Percentiles rank a stretch among this genome's conserved stretches.
phyloP scores from a whole-genome alignment of 2,113 vertebrate genomes.

The Malurus alboscapulatus region DNA sequence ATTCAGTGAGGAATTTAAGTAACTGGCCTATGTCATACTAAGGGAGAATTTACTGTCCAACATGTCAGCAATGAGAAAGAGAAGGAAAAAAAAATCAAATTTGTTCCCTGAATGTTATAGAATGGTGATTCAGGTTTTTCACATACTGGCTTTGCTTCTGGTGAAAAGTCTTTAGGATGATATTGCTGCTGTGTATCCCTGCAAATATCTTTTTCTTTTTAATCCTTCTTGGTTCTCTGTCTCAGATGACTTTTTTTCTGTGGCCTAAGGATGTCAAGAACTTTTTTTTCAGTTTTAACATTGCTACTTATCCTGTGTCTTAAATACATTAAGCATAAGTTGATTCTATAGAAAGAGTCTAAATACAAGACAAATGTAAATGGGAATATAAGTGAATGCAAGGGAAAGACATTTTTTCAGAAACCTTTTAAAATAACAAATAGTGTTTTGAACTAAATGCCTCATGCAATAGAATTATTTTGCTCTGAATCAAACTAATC shows the following conservation, averaged over 20 bases:
- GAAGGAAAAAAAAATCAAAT: rapidly evolving
- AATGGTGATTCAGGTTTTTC: neutral
- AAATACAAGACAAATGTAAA: neutral
- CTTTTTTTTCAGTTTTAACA: neutral
- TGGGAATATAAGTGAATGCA: neutral
- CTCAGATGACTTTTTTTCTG: neutral
- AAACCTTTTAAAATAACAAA: neutral
- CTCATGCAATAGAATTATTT: neutral
- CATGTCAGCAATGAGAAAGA: neutral
- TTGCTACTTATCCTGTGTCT: neutral
- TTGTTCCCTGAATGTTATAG: neutral
- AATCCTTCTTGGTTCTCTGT: neutral
- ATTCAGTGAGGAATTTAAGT: neutral
- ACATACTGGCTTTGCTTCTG: rapidly evolving
- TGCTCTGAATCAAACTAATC: neutral
- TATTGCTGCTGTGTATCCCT: neutral
- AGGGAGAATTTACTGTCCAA: neutral
- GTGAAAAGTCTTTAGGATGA: neutral
- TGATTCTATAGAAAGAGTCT: neutral
- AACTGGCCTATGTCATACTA: neutral
- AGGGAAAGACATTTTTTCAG: neutral
- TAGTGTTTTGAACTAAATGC: neutral
- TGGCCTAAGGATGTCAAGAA: neutral
- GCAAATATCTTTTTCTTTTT: neutral
- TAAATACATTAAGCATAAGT: neutral